These are phyloP conservation scores for Rhinolophus ferrumequinum DNA, from an alignment of 2,113 vertebrate genomes.

Conservation along the genomic window DNA sequence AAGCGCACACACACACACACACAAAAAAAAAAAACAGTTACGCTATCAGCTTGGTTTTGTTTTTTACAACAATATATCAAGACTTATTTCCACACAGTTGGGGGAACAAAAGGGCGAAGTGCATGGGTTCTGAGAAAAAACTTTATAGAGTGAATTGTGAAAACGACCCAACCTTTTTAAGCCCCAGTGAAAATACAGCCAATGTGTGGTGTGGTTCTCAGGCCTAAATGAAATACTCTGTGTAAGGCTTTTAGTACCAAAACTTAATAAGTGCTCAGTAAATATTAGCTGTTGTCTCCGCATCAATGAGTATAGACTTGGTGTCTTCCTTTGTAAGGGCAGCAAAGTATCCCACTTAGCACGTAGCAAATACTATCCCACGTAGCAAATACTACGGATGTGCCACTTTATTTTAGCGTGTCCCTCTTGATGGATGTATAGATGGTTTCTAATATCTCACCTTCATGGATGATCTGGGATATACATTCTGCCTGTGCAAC, in stretches of 20 bases:
- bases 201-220: neutral
- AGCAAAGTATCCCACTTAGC: neutral
- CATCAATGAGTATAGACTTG: neutral
- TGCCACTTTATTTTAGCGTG: rapidly evolving
- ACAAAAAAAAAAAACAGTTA: neutral
- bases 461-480: neutral
- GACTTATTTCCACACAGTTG: neutral
- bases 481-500: rapidly evolving
- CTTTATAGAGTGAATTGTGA: neutral
- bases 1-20: neutral
- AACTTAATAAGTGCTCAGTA: neutral
- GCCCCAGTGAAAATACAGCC: neutral
- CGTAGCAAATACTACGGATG: too few relatives aligned
- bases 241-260: neutral
- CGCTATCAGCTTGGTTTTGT: neutral
- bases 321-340: neutral
- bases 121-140: neutral
- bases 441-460: neutral
- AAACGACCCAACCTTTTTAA: neutral
- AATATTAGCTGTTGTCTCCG: neutral
- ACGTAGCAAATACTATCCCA: too few relatives aligned
- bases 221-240: neutral
- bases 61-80: neutral
- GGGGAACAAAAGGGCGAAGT: neutral
- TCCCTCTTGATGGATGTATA: neutral